Evolutionary conservation across 2,113 vertebrate genomes (phyloP).

Genomic region (Salvelinus alpinus): DNA sequence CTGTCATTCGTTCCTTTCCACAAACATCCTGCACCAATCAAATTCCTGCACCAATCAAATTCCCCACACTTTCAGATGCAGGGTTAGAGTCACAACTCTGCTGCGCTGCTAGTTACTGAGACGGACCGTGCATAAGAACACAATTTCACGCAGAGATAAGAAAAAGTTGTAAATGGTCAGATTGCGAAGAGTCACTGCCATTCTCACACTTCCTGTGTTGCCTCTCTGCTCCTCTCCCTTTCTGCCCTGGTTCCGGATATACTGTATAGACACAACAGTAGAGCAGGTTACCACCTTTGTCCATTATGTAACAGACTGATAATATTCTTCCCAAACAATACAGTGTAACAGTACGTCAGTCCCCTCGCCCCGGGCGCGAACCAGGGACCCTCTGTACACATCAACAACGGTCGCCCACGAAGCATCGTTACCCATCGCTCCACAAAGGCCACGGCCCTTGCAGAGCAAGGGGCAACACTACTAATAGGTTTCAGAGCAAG

Average conservation of each 20-base stretch:
- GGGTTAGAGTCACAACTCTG: too few species aligned
- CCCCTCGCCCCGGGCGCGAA: too few species aligned
- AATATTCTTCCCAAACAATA: constrained; percentile 29
- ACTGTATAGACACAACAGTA: constrained; percentile 7
- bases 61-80: constrained; percentile 19
- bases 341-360: too few species aligned
- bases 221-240: constrained; percentile 15
- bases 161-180: constrained; percentile 49
- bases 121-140: too few species aligned
- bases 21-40: constrained; percentile 47
- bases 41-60: constrained; percentile 39
- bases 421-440: too few species aligned
- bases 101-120: too few species aligned
- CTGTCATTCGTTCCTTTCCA: constrained; percentile 41
- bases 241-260: constrained; percentile 10
- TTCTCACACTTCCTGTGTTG: constrained; percentile 19
- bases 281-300: constrained; percentile 7
- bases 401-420: too few species aligned
- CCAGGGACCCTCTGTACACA: too few species aligned
- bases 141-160: too few species aligned
- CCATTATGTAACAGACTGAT: constrained; percentile 31
- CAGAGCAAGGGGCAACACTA: too few species aligned
- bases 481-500: too few species aligned
- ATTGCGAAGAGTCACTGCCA: constrained; percentile 28
- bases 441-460: too few species aligned